Base-by-base conservation (phyloP, 2,113 vertebrate genomes). In the Egretta garzetta region DNA sequence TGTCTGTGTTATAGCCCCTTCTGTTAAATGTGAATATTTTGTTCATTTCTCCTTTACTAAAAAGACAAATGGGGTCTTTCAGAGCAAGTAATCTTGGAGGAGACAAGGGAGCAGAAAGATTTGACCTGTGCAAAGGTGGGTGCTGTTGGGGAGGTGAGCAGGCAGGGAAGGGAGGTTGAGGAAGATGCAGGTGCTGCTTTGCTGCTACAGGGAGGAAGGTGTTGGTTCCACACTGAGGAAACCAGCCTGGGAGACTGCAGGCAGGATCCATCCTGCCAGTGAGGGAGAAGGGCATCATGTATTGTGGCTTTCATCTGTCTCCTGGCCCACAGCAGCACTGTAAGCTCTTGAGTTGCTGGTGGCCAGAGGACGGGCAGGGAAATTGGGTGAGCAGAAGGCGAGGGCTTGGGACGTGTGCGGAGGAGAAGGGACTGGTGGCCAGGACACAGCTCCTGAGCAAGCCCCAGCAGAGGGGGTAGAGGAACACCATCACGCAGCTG, bases 271-370 rank as follows among this genome's bases (percentile, higher is more conserved):
- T 55, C 52, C 58, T 56, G 59, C 56, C 73, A 4, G 28, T 12
- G 47, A 41, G 17, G 27, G 35, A 56, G 30, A 60, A 71, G 4
- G 39, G 30, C 20, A 22, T 39, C 1, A 0, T 15, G 2, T 10
- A 4, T 21, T 6, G 28, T 23, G 85, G n/a, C 21, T 52, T 88
- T 62, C 24, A 14, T 43, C n/a, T 76, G 87, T 73, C 28, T 73
- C 32, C 67, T 76, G 90, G 58, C 67, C 58, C 35, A 10, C 19
- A 50, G 35, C n/a, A 58, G 20, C 55, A 52, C 13, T 60, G 27
- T 14, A n/a, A 73, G 24, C 39, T 60, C 70, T 45, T 55, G 68
- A 41, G 53, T 60, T 53, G 64, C 49, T 15, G 13, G 15, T 33
- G 28, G 80, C 58, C 28, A 37, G 43, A 79, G 17, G 11, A 64